Percentiles rank a stretch among this genome's conserved stretches.
These are phyloP conservation scores for Cyclargus thomasi DNA, from an alignment of 1,140 invertebrate genomes.

Conservation along the genomic window DNA sequence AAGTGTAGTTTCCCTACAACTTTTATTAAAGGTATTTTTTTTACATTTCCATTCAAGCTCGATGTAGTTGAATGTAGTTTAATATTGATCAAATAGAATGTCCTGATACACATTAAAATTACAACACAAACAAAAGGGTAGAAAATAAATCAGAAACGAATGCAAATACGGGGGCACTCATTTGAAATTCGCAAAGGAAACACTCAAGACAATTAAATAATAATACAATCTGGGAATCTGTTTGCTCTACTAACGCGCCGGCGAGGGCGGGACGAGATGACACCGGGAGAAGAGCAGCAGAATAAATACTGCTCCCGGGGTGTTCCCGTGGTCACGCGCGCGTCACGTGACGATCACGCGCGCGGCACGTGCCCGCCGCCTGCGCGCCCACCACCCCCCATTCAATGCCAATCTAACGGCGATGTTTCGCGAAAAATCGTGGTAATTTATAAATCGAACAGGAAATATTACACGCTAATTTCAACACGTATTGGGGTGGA, in stretches of 20 bases:
- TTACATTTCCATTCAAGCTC: no score
- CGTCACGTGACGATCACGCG: conserved; percentile 40
- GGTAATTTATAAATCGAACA: conserved; percentile 63
- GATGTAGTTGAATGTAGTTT: no score
- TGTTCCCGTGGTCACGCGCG: conserved; percentile 33
- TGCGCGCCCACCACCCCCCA: conserved; percentile 27
- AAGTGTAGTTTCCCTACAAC: no score
- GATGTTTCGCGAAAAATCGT: conserved; percentile 44
- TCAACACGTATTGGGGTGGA: conserved; percentile 48
- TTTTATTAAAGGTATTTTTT: no score
- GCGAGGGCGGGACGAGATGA: conserved; percentile 46
- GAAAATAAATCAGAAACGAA: neutral
- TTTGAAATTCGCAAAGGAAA: conserved; percentile 47
- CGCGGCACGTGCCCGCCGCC: conserved; percentile 33
- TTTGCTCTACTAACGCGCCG: conserved; percentile 45
- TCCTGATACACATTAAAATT: neutral
- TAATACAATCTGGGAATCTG: conserved; percentile 62
- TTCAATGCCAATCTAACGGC: conserved; percentile 35
- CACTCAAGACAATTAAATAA: conserved; percentile 69
- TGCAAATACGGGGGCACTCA: conserved; percentile 24
- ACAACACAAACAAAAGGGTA: neutral
- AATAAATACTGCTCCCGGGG: conserved; percentile 58
- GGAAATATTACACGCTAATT: conserved; percentile 73
- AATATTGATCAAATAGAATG: neutral
- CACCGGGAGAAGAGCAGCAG: conserved; percentile 57